These are phyloP conservation scores for Cepaea hortensis DNA, from an alignment of 2,888 invertebrate species.

Conservation along the genomic window DNA sequence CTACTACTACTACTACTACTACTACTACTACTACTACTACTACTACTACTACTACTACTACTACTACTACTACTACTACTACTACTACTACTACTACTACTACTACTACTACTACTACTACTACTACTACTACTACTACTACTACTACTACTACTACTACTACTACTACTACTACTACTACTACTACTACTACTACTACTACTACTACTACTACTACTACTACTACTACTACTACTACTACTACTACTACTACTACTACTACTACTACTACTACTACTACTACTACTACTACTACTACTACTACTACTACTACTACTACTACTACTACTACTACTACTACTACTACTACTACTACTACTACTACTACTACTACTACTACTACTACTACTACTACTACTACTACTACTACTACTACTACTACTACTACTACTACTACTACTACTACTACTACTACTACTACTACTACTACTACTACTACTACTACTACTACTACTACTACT, in stretches of 20 bases:
- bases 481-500: too few species aligned
- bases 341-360: conserved; percentile 39
- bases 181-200: not conserved
- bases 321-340: conserved; percentile 38
- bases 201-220: too few species aligned
- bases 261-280: not conserved
- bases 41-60: conserved; percentile 39
- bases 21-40: conserved; percentile 23
- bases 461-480: too few species aligned
- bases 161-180: not conserved
- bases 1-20: not conserved
- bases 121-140: conserved; percentile 34
- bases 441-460: too few species aligned
- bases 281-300: conserved; percentile 38
- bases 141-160: conserved; percentile 39
- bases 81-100: conserved; percentile 38
- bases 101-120: conserved; percentile 39
- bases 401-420: conserved; percentile 16
- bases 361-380: conserved; percentile 39
- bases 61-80: conserved; percentile 39
- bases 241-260: too few species aligned
- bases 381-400: conserved; percentile 34
- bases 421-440: not conserved
- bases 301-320: conserved; percentile 39
- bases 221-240: too few species aligned